Evolutionary conservation across 2,888 invertebrate species (phyloP).

Genomic region (Tetanocera ferruginea): DNA sequence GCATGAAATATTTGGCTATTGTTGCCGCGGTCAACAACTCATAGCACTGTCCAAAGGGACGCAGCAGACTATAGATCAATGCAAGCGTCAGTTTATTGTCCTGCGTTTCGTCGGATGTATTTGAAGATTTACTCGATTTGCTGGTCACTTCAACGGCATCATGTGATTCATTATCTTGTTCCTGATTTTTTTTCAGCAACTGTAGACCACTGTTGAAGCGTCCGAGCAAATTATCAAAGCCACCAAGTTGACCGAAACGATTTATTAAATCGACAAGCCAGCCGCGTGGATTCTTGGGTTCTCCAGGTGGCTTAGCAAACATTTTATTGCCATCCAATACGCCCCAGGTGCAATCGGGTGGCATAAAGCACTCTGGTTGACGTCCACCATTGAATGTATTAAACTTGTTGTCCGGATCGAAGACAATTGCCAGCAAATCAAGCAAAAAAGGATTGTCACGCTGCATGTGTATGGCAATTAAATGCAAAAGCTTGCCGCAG

Average conservation of each 20-base stretch:
- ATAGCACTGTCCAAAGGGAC: constrained; percentile 93
- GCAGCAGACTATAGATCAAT: constrained; percentile 84
- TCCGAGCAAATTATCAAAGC: constrained; percentile 88
- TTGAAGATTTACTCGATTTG: constrained; percentile 41
- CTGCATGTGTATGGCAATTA: constrained; percentile 91
- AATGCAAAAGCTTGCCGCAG: constrained; percentile 90
- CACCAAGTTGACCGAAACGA: constrained; percentile 90
- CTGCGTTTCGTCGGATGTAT: constrained; percentile 54
- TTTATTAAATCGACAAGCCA: constrained; percentile 98
- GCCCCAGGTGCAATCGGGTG: constrained; percentile 70
- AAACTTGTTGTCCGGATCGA: constrained; percentile 96
- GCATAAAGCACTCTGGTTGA: constrained; percentile 65
- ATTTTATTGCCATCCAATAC: constrained; percentile 78
- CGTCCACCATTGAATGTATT: constrained; percentile 70
- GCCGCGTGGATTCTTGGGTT: constrained; percentile 88
- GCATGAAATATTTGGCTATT: constrained; percentile 92
- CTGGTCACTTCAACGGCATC: constrained; percentile 41
- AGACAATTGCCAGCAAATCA: constrained; percentile 91
- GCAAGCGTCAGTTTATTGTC: constrained; percentile 76
- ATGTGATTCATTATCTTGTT: constrained; percentile 59
- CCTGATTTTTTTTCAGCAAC: constrained; percentile 72
- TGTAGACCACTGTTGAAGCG: constrained; percentile 83
- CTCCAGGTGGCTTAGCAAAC: constrained; percentile 75
- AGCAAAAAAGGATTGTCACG: constrained; percentile 93
- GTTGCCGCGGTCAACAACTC: constrained; percentile 91